A percentile compares a stretch with the other conserved stretches of the same genome.
phyloP scores from a whole-genome alignment of 1,140 invertebrate species.

The Glossosoma conforme region DNA sequence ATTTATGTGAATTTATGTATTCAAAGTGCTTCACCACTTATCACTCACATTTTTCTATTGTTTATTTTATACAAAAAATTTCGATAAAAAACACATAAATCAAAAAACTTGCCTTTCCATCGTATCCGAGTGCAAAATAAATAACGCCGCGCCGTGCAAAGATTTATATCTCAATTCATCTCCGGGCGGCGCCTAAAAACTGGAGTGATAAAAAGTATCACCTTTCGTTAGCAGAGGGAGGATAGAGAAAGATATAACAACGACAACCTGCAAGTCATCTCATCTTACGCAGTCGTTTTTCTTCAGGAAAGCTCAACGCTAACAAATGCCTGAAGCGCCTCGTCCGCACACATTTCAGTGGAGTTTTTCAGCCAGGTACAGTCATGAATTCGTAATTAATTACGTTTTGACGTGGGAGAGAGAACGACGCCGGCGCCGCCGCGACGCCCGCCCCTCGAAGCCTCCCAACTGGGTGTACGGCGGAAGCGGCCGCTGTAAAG shows the following conservation, averaged over 20 bases:
- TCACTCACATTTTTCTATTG: too few species aligned
- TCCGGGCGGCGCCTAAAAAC: background rate
- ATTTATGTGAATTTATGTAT: too few species aligned
- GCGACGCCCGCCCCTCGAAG: background rate
- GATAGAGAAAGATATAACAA: constrained; percentile 10
- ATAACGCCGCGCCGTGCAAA: too few species aligned
- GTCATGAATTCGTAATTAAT: constrained; percentile 33
- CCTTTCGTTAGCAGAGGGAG: constrained; percentile 6
- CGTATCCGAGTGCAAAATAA: too few species aligned
- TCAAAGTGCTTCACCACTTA: too few species aligned
- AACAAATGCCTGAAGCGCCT: background rate
- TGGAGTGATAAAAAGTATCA: constrained; percentile 9
- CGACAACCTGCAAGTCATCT: constrained; percentile 21
- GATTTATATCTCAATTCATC: background rate
- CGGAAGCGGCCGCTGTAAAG: constrained; percentile 7
- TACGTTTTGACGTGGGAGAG: constrained; percentile 31
- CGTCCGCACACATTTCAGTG: constrained; percentile 12
- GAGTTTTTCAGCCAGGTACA: constrained; percentile 31
- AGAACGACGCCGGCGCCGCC: constrained; percentile 1
- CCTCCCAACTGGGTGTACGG: constrained; percentile 2
- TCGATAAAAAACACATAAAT: too few species aligned
- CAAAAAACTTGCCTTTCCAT: too few species aligned
- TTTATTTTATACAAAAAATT: too few species aligned
- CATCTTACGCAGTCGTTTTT: constrained; percentile 12
- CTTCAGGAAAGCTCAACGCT: background rate